Evolutionary conservation across 2,888 invertebrate species (phyloP).

Genomic region (Athalia rosae): DNA sequence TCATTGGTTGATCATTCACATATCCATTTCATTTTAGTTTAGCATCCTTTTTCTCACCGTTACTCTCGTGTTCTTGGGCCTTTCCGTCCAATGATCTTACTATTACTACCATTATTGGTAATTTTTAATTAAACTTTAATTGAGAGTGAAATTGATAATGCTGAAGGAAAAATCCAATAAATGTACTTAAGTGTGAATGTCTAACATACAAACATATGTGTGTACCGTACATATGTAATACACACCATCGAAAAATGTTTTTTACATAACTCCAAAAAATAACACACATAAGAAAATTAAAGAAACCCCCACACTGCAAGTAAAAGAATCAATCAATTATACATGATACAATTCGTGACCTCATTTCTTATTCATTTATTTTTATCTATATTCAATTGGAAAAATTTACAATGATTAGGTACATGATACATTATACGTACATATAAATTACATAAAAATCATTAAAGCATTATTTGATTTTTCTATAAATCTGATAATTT

Average conservation of each 20-base stretch:
- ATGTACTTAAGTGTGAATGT: background rate
- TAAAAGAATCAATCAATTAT: too few relatives aligned
- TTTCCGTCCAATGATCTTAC: conserved; percentile 71
- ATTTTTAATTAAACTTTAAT: conserved; percentile 67
- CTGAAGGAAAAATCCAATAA: conserved; percentile 56
- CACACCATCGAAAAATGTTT: too few relatives aligned
- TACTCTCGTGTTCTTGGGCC: conserved; percentile 72
- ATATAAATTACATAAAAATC: background rate
- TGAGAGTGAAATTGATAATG: conserved; percentile 68
- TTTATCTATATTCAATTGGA: too few relatives aligned
- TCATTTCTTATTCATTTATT: too few relatives aligned
- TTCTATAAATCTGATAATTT: background rate
- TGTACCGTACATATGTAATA: too few relatives aligned
- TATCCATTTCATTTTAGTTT: too few relatives aligned
- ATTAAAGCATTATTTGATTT: background rate
- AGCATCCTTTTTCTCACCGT: conserved; percentile 64
- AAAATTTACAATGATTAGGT: too few relatives aligned
- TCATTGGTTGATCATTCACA: too few relatives aligned
- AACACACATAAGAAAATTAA: background rate
- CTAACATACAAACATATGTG: background rate
- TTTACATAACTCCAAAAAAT: background rate
- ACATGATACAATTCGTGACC: too few relatives aligned
- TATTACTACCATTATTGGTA: conserved; percentile 69
- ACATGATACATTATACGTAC: background rate
- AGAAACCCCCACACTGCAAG: too few relatives aligned